Percentiles rank a stretch among this genome's conserved stretches.
Evolutionary conservation across 2,797 vertebrate species (phyloP).

Genomic region (Rhinogobio ventralis): DNA sequence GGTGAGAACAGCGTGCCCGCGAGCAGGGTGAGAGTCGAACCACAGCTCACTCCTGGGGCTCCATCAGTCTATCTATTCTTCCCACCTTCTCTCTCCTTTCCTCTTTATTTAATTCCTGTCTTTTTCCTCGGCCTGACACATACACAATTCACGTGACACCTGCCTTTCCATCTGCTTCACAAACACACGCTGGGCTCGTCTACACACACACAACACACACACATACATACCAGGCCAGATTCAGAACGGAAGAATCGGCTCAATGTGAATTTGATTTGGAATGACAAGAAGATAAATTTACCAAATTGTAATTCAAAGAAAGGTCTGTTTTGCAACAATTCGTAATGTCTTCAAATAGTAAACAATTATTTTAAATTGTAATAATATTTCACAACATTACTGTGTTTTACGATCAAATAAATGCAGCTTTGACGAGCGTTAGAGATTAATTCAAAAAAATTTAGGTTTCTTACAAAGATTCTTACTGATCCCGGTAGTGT

Average conservation of each 20-base stretch:
- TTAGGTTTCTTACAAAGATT: too few relatives aligned
- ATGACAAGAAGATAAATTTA: neutral
- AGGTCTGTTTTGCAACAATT: neutral
- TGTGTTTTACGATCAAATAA: too few relatives aligned
- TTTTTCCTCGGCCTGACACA: slow-evolving; percentile 37
- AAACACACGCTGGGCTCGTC: slow-evolving; percentile 39
- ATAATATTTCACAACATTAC: too few relatives aligned
- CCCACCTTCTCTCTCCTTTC: slow-evolving; percentile 52
- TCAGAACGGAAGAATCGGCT: neutral
- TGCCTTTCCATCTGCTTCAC: slow-evolving; percentile 50
- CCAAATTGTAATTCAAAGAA: neutral
- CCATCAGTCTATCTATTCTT: slow-evolving; percentile 71
- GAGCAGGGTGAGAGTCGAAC: slow-evolving; percentile 77
- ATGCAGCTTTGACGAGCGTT: too few relatives aligned
- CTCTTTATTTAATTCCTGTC: slow-evolving; percentile 57
- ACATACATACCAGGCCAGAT: neutral
- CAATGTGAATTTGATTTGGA: neutral
- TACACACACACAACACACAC: slow-evolving; percentile 37
- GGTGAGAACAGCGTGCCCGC: slow-evolving; percentile 76
- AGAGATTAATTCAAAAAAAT: too few relatives aligned
- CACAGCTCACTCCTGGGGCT: slow-evolving; percentile 72
- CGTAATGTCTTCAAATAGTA: neutral
- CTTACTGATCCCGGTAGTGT: too few relatives aligned
- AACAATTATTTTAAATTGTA: too few relatives aligned
- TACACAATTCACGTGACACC: slow-evolving; percentile 34